A percentile compares a stretch with the other conserved stretches of the same genome.
phyloP scores from a whole-genome alignment of 1,140 invertebrate species.

The Rhizoglyphus robini region DNA sequence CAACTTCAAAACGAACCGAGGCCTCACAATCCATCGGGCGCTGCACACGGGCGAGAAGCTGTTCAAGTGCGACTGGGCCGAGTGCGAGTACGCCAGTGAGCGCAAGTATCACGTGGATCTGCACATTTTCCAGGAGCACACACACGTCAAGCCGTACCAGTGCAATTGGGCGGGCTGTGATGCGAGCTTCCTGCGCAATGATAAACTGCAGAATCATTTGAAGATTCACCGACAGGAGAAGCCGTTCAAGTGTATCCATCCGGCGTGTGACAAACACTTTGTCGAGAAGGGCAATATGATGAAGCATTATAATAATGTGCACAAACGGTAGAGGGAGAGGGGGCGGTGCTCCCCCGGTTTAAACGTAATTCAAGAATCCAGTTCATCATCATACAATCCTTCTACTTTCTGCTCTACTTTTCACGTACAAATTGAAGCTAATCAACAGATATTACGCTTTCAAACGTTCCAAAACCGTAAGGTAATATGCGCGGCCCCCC shows the following conservation, averaged over 20 bases:
- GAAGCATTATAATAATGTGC: conserved; percentile 19
- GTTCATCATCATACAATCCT: too few species aligned
- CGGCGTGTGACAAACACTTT: conserved; percentile 19
- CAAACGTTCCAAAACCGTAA: too few species aligned
- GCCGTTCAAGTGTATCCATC: conserved; percentile 51
- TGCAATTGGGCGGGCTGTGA: conserved; percentile 17
- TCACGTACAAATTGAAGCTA: too few species aligned
- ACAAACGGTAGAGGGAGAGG: conserved; percentile 8
- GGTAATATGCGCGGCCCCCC: too few species aligned
- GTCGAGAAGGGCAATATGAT: conserved; percentile 18
- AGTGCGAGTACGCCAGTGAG: conserved; percentile 7
- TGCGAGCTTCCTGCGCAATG: not conserved
- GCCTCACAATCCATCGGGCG: conserved; percentile 10
- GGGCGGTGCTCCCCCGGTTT: too few species aligned
- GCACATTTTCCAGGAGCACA: conserved; percentile 9
- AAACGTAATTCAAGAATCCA: too few species aligned
- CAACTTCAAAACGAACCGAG: conserved; percentile 15
- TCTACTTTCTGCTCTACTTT: too few species aligned
- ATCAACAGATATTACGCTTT: too few species aligned
- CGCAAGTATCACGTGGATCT: conserved; percentile 15
- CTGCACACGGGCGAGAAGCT: conserved; percentile 16
- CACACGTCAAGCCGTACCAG: not conserved
- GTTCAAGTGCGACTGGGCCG: conserved; percentile 9
- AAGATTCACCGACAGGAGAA: conserved; percentile 42
- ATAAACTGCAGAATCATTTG: conserved; percentile 17